These are phyloP conservation scores for Melinopterus prodromus DNA, from an alignment of 2,888 invertebrate genomes.

Conservation along the genomic window DNA sequence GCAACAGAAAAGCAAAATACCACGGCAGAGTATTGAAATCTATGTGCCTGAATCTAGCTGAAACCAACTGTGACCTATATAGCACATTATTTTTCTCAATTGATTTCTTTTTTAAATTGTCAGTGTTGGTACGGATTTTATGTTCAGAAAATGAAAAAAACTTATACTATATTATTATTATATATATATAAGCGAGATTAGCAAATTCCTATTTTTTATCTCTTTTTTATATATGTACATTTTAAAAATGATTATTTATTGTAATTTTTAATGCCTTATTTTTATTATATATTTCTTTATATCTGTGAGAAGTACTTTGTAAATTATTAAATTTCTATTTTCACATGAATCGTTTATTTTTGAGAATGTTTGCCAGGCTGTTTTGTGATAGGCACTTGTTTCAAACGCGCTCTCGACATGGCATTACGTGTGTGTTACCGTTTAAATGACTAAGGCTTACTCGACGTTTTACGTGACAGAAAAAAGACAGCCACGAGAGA, in stretches of 20 bases:
- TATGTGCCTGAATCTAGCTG: constrained; percentile 60
- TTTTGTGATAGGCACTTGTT: constrained; percentile 14
- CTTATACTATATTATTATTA: neutral
- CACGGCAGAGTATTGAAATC: constrained; percentile 57
- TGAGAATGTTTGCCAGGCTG: neutral
- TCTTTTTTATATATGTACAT: constrained; percentile 23
- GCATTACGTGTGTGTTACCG: neutral
- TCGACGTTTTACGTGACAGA: neutral
- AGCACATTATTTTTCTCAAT: neutral
- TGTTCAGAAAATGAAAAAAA: constrained; percentile 5
- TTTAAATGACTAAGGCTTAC: neutral
- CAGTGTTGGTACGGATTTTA: neutral
- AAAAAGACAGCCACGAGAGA: neutral
- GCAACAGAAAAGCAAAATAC: constrained; percentile 45
- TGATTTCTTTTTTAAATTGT: neutral
- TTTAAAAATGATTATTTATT: constrained; percentile 22
- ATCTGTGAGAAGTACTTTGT: constrained; percentile 9
- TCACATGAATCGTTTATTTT: neutral
- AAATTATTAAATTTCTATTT: constrained; percentile 18
- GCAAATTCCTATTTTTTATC: constrained; percentile 23
- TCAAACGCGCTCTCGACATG: neutral
- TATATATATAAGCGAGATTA: constrained; percentile 4
- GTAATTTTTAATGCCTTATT: neutral
- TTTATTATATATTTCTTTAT: constrained; percentile 18
- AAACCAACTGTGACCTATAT: constrained; percentile 44